Evolutionary conservation across 2,888 invertebrate genomes (phyloP).

Genomic region (Scrobipalpa costella): DNA sequence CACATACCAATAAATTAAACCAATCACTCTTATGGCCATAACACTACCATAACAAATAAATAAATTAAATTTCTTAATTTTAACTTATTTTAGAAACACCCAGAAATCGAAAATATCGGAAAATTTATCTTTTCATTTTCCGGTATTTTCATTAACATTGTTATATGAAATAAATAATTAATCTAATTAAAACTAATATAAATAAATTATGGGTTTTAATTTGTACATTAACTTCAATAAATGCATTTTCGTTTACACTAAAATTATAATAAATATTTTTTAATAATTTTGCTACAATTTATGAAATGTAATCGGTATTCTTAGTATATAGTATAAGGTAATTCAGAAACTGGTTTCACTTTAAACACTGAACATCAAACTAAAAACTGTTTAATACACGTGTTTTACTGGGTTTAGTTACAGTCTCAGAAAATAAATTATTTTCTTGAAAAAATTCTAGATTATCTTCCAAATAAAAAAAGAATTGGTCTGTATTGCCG

Average conservation of each 20-base stretch:
- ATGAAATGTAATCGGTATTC: too few relatives aligned
- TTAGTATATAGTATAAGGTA: too few relatives aligned
- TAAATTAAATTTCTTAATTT: conserved; percentile 5
- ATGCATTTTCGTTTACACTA: neutral
- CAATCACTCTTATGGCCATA: conserved; percentile 24
- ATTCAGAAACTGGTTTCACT: too few relatives aligned
- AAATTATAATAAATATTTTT: neutral
- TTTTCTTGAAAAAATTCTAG: too few relatives aligned
- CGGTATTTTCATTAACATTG: neutral
- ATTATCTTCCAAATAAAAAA: too few relatives aligned
- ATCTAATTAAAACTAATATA: neutral
- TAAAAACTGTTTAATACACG: too few relatives aligned
- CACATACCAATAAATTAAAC: conserved; percentile 22
- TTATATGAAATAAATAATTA: neutral
- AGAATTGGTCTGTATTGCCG: too few relatives aligned
- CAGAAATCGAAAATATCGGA: neutral
- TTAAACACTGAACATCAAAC: too few relatives aligned
- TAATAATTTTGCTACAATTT: too few relatives aligned
- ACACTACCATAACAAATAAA: conserved; percentile 9
- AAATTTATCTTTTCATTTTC: neutral
- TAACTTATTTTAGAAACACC: conserved; percentile 3
- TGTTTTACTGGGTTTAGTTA: too few relatives aligned
- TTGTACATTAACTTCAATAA: neutral
- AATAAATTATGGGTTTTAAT: neutral
- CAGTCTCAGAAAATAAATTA: too few relatives aligned